These are phyloP conservation scores for Apodemus speciosus DNA, from an alignment of 2,113 vertebrate species.

Conservation along the genomic window DNA sequence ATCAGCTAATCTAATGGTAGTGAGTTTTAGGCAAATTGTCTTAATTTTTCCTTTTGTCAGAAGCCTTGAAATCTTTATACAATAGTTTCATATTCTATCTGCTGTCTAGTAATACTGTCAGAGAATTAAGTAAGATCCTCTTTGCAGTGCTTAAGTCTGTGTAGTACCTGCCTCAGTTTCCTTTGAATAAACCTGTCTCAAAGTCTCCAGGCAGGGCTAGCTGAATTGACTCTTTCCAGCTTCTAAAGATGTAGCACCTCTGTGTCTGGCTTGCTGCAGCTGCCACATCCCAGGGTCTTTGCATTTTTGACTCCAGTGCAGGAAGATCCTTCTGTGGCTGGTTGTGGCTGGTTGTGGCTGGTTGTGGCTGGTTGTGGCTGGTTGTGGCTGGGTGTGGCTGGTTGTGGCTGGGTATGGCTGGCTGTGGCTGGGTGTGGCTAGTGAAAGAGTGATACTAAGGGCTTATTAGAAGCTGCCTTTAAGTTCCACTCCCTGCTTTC, in stretches of 20 bases:
- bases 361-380: too few species aligned
- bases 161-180: background rate
- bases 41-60: background rate
- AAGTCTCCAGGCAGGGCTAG: background rate
- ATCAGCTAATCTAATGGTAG: background rate
- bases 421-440: background rate
- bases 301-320: background rate
- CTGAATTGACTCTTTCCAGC: background rate
- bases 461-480: background rate
- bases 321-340: background rate
- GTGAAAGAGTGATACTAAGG: fast-evolving
- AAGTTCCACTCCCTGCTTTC: background rate
- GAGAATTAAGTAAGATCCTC: background rate
- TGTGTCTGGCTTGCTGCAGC: background rate
- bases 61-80: background rate
- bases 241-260: background rate
- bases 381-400: too few species aligned
- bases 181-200: background rate
- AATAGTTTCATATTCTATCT: background rate
- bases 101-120: background rate
- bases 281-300: background rate
- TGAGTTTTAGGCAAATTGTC: background rate
- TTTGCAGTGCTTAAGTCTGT: background rate
- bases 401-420: background rate
- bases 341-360: too few species aligned